Conservation (phyloP, 2,888 invertebrate genomes). For the Nymphalis c-album region DNA sequence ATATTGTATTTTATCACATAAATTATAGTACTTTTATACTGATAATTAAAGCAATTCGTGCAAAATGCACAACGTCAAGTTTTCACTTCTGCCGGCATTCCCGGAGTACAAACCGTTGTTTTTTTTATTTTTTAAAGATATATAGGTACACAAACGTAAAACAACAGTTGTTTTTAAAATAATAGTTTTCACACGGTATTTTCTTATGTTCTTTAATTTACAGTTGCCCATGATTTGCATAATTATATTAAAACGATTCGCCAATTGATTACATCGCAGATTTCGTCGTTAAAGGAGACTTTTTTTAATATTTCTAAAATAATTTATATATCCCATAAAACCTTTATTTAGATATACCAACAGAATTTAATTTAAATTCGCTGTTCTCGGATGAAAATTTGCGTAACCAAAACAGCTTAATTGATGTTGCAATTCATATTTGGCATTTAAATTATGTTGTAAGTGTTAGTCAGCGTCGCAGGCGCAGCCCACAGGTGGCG, state of each 20-base stretch:
- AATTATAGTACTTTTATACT: too few relatives aligned
- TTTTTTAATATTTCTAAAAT: too few relatives aligned
- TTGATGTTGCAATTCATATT: slow-evolving; percentile 13
- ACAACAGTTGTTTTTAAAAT: not conserved
- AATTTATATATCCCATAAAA: too few relatives aligned
- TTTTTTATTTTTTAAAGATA: too few relatives aligned
- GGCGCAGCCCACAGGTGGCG: slow-evolving; percentile 26
- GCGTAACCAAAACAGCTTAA: slow-evolving; percentile 6
- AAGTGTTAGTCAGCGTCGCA: slow-evolving; percentile 40
- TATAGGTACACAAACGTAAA: not conserved
- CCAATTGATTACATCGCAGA: too few relatives aligned
- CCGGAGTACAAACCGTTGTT: too few relatives aligned
- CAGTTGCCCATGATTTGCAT: slow-evolving; percentile 5
- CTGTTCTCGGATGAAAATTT: not conserved
- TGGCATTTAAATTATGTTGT: slow-evolving; percentile 4
- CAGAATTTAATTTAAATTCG: not conserved
- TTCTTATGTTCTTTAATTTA: not conserved
- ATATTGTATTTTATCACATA: too few relatives aligned
- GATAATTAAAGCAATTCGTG: too few relatives aligned
- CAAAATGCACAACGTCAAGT: too few relatives aligned
- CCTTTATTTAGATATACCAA: not conserved
- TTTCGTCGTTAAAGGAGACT: too few relatives aligned
- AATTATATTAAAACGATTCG: not conserved
- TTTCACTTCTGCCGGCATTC: too few relatives aligned
- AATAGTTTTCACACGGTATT: not conserved